A percentile compares a stretch with the other conserved stretches of the same genome.
Evolutionary conservation across 2,888 invertebrate species (phyloP).

Genomic region (Azorinus chamasolen): DNA sequence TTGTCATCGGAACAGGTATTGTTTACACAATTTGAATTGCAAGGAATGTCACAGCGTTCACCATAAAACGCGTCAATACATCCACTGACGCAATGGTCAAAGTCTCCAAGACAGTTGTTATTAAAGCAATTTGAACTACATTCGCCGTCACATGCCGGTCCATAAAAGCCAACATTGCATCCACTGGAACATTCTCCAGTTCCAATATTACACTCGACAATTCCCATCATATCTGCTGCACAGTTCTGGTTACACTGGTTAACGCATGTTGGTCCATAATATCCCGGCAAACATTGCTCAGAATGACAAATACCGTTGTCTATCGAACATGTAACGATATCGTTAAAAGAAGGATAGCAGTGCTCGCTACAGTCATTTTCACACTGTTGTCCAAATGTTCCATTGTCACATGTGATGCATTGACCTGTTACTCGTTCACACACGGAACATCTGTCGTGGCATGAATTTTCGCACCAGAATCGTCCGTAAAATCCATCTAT

Average conservation of each 20-base stretch:
- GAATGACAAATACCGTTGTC: constrained; percentile 39
- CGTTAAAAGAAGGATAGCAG: constrained; percentile 16
- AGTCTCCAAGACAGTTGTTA: constrained; percentile 26
- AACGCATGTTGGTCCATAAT: constrained; percentile 26
- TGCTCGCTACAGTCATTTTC: constrained; percentile 44
- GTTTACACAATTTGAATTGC: constrained; percentile 32
- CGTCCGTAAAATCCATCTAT: constrained; percentile 31
- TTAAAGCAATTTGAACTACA: constrained; percentile 42
- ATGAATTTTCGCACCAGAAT: constrained; percentile 26
- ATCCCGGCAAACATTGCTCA: constrained; percentile 37
- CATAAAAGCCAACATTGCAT: constrained; percentile 41
- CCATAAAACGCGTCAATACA: constrained; percentile 44
- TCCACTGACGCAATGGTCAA: constrained; percentile 44
- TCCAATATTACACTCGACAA: constrained; percentile 25
- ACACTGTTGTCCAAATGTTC: constrained; percentile 40
- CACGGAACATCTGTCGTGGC: constrained; percentile 34
- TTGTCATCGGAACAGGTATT: constrained; percentile 31
- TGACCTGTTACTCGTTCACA: constrained; percentile 43
- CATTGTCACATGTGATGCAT: constrained; percentile 36
- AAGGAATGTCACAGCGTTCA: constrained; percentile 28
- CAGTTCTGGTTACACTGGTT: constrained; percentile 32
- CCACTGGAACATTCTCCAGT: constrained; percentile 39
- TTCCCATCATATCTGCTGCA: constrained; percentile 7
- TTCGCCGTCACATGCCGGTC: constrained; percentile 17
- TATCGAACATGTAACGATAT: constrained; percentile 33